Conservation (phyloP, 1,140 invertebrate genomes). For the Mactra quadrangularis region DNA sequence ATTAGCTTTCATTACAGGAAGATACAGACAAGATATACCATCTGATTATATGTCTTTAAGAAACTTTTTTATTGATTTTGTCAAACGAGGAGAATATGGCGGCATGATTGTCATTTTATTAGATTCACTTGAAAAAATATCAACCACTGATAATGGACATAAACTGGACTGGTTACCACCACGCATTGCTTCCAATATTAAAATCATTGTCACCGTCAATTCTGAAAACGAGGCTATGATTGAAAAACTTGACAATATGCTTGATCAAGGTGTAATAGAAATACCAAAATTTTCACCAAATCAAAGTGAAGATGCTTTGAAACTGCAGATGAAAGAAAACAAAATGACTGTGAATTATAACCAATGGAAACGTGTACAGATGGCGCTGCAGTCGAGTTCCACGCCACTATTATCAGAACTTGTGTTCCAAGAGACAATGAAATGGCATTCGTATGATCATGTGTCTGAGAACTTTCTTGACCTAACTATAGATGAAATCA, state of each 20-base stretch:
- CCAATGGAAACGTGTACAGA: constrained; percentile 74
- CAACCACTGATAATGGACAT: constrained; percentile 68
- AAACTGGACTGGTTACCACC: constrained; percentile 81
- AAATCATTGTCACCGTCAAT: constrained; percentile 76
- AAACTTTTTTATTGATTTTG: constrained; percentile 74
- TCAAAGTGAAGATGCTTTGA: constrained; percentile 74
- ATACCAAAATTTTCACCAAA: constrained; percentile 65
- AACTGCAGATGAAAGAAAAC: constrained; percentile 66
- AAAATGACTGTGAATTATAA: constrained; percentile 87
- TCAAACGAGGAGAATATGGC: constrained; percentile 74
- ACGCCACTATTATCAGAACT: constrained; percentile 72
- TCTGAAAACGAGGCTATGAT: constrained; percentile 69
- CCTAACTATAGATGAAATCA: constrained; percentile 62
- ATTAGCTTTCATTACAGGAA: constrained; percentile 70
- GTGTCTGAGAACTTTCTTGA: constrained; percentile 43
- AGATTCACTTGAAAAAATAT: constrained; percentile 78
- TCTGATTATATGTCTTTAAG: constrained; percentile 72
- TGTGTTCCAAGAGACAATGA: constrained; percentile 64
- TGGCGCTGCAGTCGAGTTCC: constrained; percentile 68
- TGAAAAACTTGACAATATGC: constrained; percentile 68
- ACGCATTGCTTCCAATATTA: constrained; percentile 76
- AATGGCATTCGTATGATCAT: constrained; percentile 74
- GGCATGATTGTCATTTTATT: constrained; percentile 79
- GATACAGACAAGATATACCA: constrained; percentile 70
- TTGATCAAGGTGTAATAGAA: constrained; percentile 66